phyloP scores from a whole-genome alignment of 1,140 invertebrate species.

The Drosophila quadrilineata region DNA sequence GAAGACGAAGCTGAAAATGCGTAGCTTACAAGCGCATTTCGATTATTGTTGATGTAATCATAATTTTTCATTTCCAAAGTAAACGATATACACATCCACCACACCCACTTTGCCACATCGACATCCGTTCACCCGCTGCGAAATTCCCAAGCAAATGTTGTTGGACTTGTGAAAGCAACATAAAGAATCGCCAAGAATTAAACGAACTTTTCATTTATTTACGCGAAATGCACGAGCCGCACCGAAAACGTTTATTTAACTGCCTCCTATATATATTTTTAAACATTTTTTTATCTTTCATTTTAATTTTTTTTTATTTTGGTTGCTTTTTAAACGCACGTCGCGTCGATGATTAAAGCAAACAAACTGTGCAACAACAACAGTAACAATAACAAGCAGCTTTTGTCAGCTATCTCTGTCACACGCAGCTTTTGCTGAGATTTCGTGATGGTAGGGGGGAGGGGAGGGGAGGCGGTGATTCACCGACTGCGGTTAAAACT shows the following conservation, averaged over 20 bases:
- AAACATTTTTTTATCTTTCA: too few species aligned
- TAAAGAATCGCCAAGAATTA: constrained; percentile 73
- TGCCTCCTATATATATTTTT: too few species aligned
- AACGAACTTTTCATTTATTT: constrained; percentile 78
- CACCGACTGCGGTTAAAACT: constrained; percentile 29
- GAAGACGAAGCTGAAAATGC: constrained; percentile 3
- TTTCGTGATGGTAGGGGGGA: constrained; percentile 15
- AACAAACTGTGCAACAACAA: constrained; percentile 48
- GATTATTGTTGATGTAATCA: constrained; percentile 80
- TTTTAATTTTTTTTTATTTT: constrained; percentile 4
- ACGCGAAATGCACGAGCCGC: constrained; percentile 59
- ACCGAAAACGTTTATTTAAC: constrained; percentile 36
- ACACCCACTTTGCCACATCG: neutral
- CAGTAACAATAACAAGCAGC: constrained; percentile 14
- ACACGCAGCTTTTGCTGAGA: constrained; percentile 19
- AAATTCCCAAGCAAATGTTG: too few species aligned
- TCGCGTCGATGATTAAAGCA: constrained; percentile 70
- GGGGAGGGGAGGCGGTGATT: too few species aligned
- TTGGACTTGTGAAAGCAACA: constrained; percentile 16
- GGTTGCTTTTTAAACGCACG: constrained; percentile 61
- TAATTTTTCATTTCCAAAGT: constrained; percentile 80
- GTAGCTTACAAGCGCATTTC: constrained; percentile 76
- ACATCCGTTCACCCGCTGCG: too few species aligned
- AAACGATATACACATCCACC: constrained; percentile 48
- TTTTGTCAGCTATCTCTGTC: neutral